Percentiles rank a stretch among this genome's conserved stretches.
phyloP scores from a whole-genome alignment of 2,113 vertebrate species.

The Lagenorhynchus albirostris region DNA sequence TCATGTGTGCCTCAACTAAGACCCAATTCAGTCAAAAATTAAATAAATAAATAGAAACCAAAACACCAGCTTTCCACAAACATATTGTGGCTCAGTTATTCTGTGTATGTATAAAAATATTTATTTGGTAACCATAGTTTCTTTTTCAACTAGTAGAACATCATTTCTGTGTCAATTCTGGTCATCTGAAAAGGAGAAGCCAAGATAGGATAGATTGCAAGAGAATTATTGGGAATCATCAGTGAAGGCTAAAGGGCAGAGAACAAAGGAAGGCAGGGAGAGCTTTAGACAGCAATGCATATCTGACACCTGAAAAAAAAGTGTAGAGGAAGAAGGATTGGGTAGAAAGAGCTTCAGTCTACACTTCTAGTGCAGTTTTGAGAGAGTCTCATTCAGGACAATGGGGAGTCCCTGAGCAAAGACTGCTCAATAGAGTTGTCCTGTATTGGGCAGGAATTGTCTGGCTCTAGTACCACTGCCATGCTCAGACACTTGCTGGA shows the following conservation, averaged over 20 bases:
- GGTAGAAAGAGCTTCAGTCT: not conserved
- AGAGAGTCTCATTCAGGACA: not conserved
- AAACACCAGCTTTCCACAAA: not conserved
- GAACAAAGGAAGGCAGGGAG: not conserved
- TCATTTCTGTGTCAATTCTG: not conserved
- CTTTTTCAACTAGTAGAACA: not conserved
- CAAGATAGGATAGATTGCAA: not conserved
- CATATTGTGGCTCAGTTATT: not conserved
- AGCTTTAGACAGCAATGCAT: not conserved
- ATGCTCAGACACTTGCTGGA: not conserved
- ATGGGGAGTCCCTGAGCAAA: rapidly evolving
- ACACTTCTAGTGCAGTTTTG: not conserved
- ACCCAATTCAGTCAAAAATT: no score
- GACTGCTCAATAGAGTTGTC: not conserved
- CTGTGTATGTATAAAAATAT: not conserved
- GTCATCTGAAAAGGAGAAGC: not conserved
- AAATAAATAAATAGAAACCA: not conserved
- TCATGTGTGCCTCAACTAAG: no score
- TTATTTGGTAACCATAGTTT: not conserved
- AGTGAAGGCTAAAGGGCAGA: not conserved
- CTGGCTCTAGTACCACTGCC: not conserved
- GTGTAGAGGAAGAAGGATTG: not conserved
- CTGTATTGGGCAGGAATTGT: not conserved
- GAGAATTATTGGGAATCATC: not conserved
- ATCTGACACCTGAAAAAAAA: not conserved